Percentiles rank a stretch among this genome's conserved stretches.
phyloP scores from a whole-genome alignment of 1,140 invertebrate genomes.

The Diuraphis noxia region DNA sequence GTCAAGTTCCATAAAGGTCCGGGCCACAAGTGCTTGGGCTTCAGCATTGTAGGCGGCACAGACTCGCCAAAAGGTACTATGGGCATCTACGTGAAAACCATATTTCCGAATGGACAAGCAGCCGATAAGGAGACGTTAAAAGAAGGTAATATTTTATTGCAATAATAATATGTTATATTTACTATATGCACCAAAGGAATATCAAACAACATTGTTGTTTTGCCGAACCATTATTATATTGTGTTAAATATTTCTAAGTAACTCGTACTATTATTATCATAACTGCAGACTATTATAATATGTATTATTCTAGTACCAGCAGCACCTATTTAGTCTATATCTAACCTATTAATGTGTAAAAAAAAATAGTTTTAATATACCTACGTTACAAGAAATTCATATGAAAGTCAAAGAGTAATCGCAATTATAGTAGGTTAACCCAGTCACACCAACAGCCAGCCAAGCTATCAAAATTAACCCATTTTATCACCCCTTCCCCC shows the following conservation, averaged over 20 bases:
- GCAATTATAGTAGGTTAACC: background rate
- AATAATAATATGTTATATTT: background rate
- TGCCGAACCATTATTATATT: background rate
- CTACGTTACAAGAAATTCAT: too few species aligned
- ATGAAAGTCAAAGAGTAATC: background rate
- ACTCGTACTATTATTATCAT: background rate
- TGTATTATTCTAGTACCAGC: too few species aligned
- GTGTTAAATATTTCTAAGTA: background rate
- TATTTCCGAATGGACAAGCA: constrained; percentile 85
- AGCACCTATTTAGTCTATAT: too few species aligned
- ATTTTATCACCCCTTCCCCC: too few species aligned
- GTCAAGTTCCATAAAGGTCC: constrained; percentile 78
- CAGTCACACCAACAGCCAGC: background rate
- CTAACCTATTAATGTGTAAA: too few species aligned
- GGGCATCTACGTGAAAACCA: constrained; percentile 89
- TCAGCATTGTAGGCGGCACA: constrained; percentile 87
- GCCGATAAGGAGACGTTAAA: constrained; percentile 78
- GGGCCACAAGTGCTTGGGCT: constrained; percentile 83
- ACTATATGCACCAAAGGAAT: background rate
- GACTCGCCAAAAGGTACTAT: constrained; percentile 86
- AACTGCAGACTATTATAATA: too few species aligned
- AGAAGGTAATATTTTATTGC: constrained; percentile 71
- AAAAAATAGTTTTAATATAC: too few species aligned
- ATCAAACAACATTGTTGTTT: background rate
- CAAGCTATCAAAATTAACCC: background rate